phyloP scores from a whole-genome alignment of 2,797 vertebrate species.

The Acropternis orthonyx region DNA sequence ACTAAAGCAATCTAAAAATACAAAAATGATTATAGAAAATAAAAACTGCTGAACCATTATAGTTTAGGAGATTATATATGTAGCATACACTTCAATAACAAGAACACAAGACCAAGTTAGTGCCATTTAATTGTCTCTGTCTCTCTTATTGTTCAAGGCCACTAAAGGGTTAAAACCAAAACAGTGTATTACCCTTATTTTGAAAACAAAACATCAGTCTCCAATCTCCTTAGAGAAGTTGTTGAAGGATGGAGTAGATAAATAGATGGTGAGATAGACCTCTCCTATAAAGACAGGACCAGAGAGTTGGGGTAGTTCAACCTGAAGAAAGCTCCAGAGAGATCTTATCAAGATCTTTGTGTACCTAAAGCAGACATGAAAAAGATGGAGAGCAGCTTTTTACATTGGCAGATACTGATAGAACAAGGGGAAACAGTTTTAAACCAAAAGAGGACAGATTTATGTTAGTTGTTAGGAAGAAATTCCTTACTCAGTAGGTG shows the following conservation, averaged over 20 bases:
- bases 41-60: neutral
- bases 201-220: neutral
- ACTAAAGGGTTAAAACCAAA: neutral
- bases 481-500: neutral
- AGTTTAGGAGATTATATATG: neutral
- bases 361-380: neutral
- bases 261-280: neutral
- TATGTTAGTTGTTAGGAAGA: neutral
- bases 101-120: neutral
- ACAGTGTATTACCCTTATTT: fast-evolving
- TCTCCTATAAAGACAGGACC: neutral
- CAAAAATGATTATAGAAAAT: neutral
- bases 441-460: neutral
- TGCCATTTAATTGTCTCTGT: neutral
- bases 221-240: neutral
- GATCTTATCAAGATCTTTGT: neutral
- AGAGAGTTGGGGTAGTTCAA: neutral
- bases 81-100: neutral
- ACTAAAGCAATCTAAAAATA: neutral
- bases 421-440: neutral
- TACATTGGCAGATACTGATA: neutral
- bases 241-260: neutral
- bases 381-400: neutral
- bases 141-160: neutral
- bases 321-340: neutral